Evolutionary conservation across 2,797 vertebrate species (phyloP).

Genomic region (Esox lucius): DNA sequence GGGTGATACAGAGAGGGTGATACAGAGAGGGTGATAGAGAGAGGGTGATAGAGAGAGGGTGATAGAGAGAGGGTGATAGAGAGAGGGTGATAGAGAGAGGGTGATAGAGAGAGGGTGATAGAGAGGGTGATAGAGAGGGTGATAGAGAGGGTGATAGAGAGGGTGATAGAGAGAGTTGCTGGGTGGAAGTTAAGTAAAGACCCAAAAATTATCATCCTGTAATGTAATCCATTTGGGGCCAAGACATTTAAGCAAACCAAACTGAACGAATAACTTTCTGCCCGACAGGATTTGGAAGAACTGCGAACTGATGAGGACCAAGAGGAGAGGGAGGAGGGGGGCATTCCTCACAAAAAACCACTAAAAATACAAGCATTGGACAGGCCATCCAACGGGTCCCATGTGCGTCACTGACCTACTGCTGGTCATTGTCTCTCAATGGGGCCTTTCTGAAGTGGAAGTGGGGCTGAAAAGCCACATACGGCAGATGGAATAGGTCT

Average conservation of each 20-base stretch:
- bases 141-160: constrained; percentile 5
- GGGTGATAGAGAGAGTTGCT: constrained; percentile 35
- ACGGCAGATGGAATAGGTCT: constrained; percentile 29
- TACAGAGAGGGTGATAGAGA: constrained; percentile 36
- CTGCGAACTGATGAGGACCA: background rate
- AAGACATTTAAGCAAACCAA: background rate
- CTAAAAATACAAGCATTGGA: constrained; percentile 11
- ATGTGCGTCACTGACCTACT: constrained; percentile 39
- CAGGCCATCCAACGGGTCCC: background rate
- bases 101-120: constrained; percentile 29
- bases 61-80: background rate
- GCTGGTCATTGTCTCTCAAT: constrained; percentile 43
- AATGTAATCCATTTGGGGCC: background rate
- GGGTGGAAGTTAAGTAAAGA: background rate
- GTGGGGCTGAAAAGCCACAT: constrained; percentile 35
- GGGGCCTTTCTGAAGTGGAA: constrained; percentile 42
- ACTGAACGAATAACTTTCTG: background rate
- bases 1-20: background rate
- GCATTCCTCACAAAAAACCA: constrained; percentile 21
- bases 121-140: no score
- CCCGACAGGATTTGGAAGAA: background rate
- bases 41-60: background rate
- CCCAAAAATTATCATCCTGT: background rate
- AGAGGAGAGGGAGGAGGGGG: background rate
- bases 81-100: constrained; percentile 27